Conservation (phyloP, 2,113 vertebrate genomes). For the Rhea americana region DNA sequence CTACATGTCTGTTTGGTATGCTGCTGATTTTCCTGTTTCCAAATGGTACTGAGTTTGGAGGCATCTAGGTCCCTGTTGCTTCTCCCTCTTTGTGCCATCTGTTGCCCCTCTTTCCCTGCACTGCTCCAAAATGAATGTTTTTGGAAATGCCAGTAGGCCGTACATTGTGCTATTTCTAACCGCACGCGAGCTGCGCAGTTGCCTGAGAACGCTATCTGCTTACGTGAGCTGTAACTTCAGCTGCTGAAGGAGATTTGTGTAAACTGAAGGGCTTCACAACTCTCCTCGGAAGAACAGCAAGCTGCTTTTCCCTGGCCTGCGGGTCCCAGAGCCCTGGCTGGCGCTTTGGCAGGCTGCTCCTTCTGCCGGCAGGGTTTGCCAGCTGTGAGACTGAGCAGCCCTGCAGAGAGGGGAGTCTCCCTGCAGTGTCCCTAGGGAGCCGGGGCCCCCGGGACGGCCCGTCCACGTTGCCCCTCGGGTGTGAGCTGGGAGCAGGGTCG, state of each 20-base stretch:
- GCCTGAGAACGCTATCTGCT: background rate
- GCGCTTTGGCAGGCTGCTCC: background rate
- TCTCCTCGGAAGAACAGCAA: background rate
- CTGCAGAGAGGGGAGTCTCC: background rate
- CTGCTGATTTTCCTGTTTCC: rapidly evolving
- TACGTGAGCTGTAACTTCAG: background rate
- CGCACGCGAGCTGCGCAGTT: background rate
- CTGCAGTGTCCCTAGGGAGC: too few species aligned
- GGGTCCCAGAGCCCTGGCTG: background rate
- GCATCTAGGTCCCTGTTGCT: rapidly evolving
- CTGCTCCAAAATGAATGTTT: rapidly evolving
- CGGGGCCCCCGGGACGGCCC: background rate
- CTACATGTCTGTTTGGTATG: rapidly evolving
- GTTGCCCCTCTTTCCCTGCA: background rate
- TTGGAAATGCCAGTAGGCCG: background rate
- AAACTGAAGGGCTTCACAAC: background rate
- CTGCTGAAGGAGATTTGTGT: background rate
- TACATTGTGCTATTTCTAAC: background rate
- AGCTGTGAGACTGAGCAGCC: rapidly evolving
- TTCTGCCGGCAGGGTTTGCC: rapidly evolving
- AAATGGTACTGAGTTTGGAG: rapidly evolving
- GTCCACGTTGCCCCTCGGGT: too few species aligned
- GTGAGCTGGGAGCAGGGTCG: too few species aligned
- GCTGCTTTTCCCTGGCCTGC: rapidly evolving
- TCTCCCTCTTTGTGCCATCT: background rate